A percentile compares a stretch with the other conserved stretches of the same genome.
Evolutionary conservation across 2,888 invertebrate species (phyloP).

Genomic region (Agriopis aurantiaria): DNA sequence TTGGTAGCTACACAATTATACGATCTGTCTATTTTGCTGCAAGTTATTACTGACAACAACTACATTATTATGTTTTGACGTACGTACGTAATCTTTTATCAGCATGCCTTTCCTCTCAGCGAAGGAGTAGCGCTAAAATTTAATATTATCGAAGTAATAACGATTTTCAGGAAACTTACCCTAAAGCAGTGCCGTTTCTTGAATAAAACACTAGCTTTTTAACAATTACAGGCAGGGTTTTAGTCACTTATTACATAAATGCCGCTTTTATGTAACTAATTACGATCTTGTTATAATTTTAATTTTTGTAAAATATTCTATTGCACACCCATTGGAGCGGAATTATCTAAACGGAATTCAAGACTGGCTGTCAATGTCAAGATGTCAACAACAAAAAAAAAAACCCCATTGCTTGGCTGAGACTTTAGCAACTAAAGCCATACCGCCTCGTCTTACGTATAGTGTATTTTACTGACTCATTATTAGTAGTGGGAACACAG

Average conservation of each 20-base stretch:
- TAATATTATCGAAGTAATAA: constrained; percentile 40
- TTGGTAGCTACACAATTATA: constrained; percentile 36
- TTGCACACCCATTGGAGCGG: constrained; percentile 63
- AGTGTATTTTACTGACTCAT: too few relatives aligned
- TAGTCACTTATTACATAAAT: constrained; percentile 49
- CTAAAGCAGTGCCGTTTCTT: constrained; percentile 55
- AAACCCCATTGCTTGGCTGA: constrained; percentile 15
- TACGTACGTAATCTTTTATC: constrained; percentile 43
- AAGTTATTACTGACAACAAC: constrained; percentile 28
- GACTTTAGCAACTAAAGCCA: too few relatives aligned
- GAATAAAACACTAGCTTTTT: constrained; percentile 50
- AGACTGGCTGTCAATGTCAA: constrained; percentile 35
- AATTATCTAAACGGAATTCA: constrained; percentile 59
- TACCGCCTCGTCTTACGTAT: too few relatives aligned
- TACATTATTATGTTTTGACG: constrained; percentile 44
- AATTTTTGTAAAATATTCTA: constrained; percentile 26
- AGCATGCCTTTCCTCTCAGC: constrained; percentile 34
- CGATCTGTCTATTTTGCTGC: constrained; percentile 2
- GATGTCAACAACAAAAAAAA: constrained; percentile 9
- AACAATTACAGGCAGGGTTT: constrained; percentile 42
- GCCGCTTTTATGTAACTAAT: constrained; percentile 12
- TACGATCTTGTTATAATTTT: constrained; percentile 10
- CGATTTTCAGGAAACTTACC: constrained; percentile 61
- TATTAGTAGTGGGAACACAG: too few relatives aligned
- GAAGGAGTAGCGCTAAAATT: constrained; percentile 37